These are phyloP conservation scores for Neelides sp. DNA, from an alignment of 1,140 invertebrate genomes.

Conservation along the genomic window DNA sequence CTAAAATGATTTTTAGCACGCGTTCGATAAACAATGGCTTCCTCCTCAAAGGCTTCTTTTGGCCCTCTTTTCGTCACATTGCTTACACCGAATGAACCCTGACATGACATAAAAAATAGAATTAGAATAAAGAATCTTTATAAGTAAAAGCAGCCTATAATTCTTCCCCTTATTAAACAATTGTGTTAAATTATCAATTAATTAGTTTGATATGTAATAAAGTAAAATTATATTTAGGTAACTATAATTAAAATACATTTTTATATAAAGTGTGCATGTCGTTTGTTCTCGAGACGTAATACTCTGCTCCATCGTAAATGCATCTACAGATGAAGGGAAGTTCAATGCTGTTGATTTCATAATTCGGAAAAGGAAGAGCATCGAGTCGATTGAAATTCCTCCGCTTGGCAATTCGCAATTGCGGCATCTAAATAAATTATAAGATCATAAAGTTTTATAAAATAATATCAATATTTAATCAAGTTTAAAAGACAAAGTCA, in stretches of 20 bases:
- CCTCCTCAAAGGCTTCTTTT: too few species aligned
- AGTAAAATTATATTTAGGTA: not conserved
- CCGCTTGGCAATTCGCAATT: too few species aligned
- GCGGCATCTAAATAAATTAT: too few species aligned
- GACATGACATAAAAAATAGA: not conserved
- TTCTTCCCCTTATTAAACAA: not conserved
- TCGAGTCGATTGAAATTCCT: too few species aligned
- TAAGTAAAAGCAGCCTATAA: not conserved
- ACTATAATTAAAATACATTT: constrained; percentile 24
- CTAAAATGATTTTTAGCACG: too few species aligned
- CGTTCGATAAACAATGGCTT: too few species aligned
- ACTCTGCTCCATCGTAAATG: constrained; percentile 17
- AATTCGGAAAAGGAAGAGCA: constrained; percentile 23
- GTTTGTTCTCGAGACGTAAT: constrained; percentile 12
- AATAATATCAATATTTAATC: too few species aligned
- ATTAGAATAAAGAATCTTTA: not conserved
- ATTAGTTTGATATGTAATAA: not conserved
- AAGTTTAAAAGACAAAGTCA: too few species aligned
- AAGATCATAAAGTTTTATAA: too few species aligned
- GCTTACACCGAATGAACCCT: constrained; percentile 20
- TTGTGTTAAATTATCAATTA: not conserved
- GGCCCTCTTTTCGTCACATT: constrained; percentile 17
- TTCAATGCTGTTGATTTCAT: constrained; percentile 8
- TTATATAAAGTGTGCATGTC: constrained; percentile 24
- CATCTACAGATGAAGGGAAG: constrained; percentile 16